Conservation (phyloP, 2,797 vertebrate genomes). For the Parambassis ranga region DNA sequence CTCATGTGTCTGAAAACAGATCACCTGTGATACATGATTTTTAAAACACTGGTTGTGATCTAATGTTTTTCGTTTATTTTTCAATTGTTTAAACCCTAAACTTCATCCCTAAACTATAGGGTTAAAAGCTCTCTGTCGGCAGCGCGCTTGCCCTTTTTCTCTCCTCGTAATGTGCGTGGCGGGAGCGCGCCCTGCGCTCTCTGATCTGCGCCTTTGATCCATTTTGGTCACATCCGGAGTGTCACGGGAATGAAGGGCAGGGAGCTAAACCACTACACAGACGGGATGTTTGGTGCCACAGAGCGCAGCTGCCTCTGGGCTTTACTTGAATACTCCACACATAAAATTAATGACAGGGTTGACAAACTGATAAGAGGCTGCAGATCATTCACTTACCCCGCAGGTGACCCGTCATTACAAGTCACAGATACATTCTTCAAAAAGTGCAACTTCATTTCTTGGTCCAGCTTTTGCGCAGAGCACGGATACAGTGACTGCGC, state of each 20-base stretch:
- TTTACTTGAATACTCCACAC: neutral
- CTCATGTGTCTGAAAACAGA: no score
- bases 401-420: conserved; percentile 89
- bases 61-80: no score
- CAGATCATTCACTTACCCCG: conserved; percentile 78
- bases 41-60: no score
- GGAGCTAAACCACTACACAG: neutral
- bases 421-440: conserved; percentile 84
- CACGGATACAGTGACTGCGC: conserved; percentile 90
- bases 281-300: neutral
- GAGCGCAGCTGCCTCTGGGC: neutral
- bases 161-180: no score
- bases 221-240: conserved; percentile 45
- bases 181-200: neutral
- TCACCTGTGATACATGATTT: no score
- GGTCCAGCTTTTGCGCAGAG: conserved; percentile 85
- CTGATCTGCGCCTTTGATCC: conserved; percentile 47
- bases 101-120: no score
- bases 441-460: conserved; percentile 85
- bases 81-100: no score
- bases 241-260: conserved; percentile 3
- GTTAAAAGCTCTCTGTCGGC: no score
- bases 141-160: no score
- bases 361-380: neutral
- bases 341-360: neutral